Percentiles rank a stretch among this genome's conserved stretches.
phyloP scores from a whole-genome alignment of 2,888 invertebrate genomes.

The Sinhomidia bicolor region DNA sequence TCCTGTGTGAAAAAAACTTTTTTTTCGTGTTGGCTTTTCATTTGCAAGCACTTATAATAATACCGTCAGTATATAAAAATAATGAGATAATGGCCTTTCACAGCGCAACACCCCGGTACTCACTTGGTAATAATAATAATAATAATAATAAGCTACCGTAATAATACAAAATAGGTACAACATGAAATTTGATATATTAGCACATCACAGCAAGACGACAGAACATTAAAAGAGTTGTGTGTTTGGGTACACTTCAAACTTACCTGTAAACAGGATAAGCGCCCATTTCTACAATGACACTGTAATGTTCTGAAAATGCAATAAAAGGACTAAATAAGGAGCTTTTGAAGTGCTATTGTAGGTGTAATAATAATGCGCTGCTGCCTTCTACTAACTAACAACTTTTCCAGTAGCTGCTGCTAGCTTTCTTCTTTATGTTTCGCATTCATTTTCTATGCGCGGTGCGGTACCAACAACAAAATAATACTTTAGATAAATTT shows the following conservation, averaged over 20 bases:
- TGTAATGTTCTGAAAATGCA: slow-evolving; percentile 17
- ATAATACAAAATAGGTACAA: too few relatives aligned
- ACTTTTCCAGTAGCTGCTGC: too few relatives aligned
- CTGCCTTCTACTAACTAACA: too few relatives aligned
- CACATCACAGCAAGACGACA: neutral
- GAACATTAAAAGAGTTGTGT: neutral
- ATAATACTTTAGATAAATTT: too few relatives aligned
- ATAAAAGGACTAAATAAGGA: slow-evolving; percentile 45
- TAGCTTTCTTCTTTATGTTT: too few relatives aligned
- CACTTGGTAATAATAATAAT: neutral
- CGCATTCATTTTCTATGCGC: too few relatives aligned
- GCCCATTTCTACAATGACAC: slow-evolving; percentile 38
- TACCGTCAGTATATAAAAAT: neutral
- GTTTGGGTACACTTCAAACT: too few relatives aligned
- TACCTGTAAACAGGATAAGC: slow-evolving; percentile 9
- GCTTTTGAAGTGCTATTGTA: too few relatives aligned
- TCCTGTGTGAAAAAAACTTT: neutral
- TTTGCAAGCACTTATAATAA: neutral
- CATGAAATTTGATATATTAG: neutral
- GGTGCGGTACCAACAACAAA: too few relatives aligned
- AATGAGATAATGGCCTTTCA: neutral
- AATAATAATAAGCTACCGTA: neutral
- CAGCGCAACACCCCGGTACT: neutral
- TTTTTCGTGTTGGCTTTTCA: neutral
- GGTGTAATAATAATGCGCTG: too few relatives aligned